Base-by-base conservation (phyloP, 1,140 invertebrate species). In the Goniozus legneri region DNA sequence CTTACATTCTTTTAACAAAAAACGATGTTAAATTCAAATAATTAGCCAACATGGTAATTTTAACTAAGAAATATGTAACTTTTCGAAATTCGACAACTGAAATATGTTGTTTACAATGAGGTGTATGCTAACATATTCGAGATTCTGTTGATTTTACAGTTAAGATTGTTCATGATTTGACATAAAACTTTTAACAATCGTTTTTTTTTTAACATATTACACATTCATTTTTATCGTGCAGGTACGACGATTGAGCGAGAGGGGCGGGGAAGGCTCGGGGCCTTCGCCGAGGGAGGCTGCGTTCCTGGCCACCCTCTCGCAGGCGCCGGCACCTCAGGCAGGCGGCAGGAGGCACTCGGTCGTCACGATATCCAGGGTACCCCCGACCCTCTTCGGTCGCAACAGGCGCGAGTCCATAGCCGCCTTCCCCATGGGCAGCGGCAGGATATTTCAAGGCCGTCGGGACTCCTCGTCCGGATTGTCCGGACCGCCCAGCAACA, bases 331-430 rank as follows among this genome's bases (percentile, higher is more conserved):
- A 8, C 86, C 87, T 1, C 81, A 84, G 33, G 78, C 87, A 0
- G 86, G 86, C 0, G 87, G 87, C 0, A 77, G 88, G 34, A 80
- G 88, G 45, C 88, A 91, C 67, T 90, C 88, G 8, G 87, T 91
- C 13, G 87, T 91, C 3, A 90, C 88, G 41, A 91, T 91, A 51
- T 89, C 86, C 0, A 83, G 82, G 68, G 84, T 89, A 18, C 88
- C 88, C 3, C 78, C 82, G 32, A 80, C 84, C 0, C 64, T 89
- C 0, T 89, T 91, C 58, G 86, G 86, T 0, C 79, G 85, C 15
- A 84, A 83, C 41, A 81, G 88, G 1, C 80, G 88, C 4, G 88
- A 90, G 73, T 89, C 87, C 18, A 84, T 91, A 37, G 86, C 88
- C 2, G 86, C 86, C 0, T 87, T 86, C 59, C 84, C 87, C 1